A percentile compares a stretch with the other conserved stretches of the same genome.
These are phyloP conservation scores for Bombus impatiens DNA, from an alignment of 1,140 invertebrate species.

Conservation along the genomic window DNA sequence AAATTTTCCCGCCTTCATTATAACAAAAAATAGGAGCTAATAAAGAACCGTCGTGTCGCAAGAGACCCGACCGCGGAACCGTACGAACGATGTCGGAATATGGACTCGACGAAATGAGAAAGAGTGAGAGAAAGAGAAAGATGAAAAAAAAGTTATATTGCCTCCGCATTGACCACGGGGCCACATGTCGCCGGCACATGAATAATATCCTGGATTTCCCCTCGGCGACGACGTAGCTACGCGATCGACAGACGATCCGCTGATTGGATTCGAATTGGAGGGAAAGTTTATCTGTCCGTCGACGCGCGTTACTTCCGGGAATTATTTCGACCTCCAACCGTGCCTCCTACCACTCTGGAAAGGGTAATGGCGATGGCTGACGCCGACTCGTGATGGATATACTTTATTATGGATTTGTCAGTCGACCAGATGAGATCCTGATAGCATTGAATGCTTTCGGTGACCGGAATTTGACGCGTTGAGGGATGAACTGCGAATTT, in stretches of 20 bases:
- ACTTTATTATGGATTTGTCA: slow-evolving; percentile 41
- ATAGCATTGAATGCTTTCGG: no score
- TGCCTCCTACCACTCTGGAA: not conserved
- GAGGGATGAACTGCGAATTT: not conserved
- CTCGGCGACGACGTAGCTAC: slow-evolving; percentile 26
- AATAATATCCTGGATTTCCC: slow-evolving; percentile 73
- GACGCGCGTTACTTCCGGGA: slow-evolving; percentile 56
- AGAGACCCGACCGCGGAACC: not conserved
- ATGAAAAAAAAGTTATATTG: slow-evolving; percentile 72
- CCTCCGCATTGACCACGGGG: slow-evolving; percentile 69
- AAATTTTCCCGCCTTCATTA: not conserved
- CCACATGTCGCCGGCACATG: slow-evolving; percentile 70
- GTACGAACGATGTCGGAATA: slow-evolving; percentile 8
- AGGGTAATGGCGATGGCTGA: slow-evolving; percentile 30
- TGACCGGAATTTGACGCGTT: not conserved
- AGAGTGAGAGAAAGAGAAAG: not conserved
- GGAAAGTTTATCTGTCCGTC: slow-evolving; percentile 57
- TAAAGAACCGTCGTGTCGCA: slow-evolving; percentile 6
- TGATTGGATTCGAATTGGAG: slow-evolving; percentile 78
- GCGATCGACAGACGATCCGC: slow-evolving; percentile 59
- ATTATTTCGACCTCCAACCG: slow-evolving; percentile 35
- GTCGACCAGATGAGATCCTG: slow-evolving; percentile 23
- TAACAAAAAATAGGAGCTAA: slow-evolving; percentile 23
- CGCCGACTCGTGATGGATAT: not conserved
- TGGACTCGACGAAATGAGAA: not conserved